Percentiles rank a stretch among this genome's conserved stretches.
Conservation (phyloP, 2,113 vertebrate genomes). For the Dryoscopus gambensis region DNA sequence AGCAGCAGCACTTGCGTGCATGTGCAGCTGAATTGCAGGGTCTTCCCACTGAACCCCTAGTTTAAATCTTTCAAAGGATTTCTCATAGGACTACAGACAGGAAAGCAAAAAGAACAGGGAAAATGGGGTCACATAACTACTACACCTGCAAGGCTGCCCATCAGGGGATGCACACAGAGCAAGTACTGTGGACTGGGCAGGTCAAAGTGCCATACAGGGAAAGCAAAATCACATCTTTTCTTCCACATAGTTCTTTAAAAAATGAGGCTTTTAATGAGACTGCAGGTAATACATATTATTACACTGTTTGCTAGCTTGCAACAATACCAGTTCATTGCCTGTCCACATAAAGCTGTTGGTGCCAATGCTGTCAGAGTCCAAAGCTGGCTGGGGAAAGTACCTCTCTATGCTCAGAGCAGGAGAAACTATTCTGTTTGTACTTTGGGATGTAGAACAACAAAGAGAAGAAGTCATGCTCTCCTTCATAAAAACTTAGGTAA, state of each 20-base stretch:
- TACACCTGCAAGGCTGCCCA: neutral
- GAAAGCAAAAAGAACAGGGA: neutral
- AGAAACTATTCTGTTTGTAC: neutral
- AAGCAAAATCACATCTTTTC: neutral
- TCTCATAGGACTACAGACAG: neutral
- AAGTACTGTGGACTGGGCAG: neutral
- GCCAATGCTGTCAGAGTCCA: neutral
- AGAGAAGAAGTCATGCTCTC: neutral
- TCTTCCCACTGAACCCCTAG: neutral
- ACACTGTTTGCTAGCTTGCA: neutral
- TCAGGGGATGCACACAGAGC: neutral
- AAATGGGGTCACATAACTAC: neutral
- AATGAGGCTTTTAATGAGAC: neutral
- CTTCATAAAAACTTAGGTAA: neutral
- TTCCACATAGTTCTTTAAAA: neutral
- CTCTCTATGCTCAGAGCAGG: neutral
- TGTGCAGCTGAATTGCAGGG: neutral
- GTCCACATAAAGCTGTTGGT: neutral
- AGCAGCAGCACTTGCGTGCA: neutral
- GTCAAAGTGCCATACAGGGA: rapidly evolving
- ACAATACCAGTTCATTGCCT: neutral
- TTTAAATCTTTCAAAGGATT: neutral
- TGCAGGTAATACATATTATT: neutral
- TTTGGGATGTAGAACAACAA: neutral
- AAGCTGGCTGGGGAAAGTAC: neutral